phyloP scores from a whole-genome alignment of 2,797 vertebrate species.

The Pachyuromys duprasi region DNA sequence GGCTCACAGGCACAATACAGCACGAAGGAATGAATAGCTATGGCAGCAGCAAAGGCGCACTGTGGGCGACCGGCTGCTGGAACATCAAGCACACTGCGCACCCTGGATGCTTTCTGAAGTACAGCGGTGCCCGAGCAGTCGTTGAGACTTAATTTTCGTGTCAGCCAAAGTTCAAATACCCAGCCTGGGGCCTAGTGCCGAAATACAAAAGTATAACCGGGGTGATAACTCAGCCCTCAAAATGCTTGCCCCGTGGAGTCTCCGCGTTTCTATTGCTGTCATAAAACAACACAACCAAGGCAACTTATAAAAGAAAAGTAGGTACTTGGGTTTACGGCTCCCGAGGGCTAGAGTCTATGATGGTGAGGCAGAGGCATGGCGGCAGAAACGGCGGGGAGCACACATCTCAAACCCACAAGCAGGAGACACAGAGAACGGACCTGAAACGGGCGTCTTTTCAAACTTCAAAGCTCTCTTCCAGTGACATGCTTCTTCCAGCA shows the following conservation, averaged over 20 bases:
- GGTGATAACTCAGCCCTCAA: neutral
- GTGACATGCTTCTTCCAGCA: neutral
- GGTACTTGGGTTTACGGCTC: neutral
- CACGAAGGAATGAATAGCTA: fast-evolving
- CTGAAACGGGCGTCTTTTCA: neutral
- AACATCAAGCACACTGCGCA: neutral
- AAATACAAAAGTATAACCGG: neutral
- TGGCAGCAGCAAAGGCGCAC: neutral
- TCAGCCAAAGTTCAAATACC: neutral
- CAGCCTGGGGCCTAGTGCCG: neutral
- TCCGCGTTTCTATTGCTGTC: neutral
- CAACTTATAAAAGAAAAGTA: neutral
- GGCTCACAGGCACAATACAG: neutral
- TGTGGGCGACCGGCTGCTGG: neutral
- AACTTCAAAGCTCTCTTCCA: neutral
- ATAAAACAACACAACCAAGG: neutral
- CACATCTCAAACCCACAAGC: neutral
- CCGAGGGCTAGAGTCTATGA: neutral
- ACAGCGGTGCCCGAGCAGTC: neutral
- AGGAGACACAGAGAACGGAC: neutral
- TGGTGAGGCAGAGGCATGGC: neutral
- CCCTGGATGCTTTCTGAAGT: neutral
- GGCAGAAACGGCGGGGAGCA: neutral
- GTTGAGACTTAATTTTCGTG: neutral
- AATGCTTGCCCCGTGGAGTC: neutral